Base-by-base conservation (phyloP, 2,888 invertebrate genomes). In the Chironomus tentans region DNA sequence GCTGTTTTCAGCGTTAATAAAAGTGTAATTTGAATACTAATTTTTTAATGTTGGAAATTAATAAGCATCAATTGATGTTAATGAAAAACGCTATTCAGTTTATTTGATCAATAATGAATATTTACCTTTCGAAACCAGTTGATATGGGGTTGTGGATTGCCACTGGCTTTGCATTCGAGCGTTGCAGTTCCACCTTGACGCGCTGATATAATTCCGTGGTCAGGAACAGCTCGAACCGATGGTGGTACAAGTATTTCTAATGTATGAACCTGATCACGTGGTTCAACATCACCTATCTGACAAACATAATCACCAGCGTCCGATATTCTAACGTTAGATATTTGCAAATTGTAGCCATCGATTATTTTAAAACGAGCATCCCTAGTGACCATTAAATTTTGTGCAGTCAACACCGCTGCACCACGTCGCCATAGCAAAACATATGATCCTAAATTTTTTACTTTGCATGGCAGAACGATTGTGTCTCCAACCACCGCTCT, bases 401-500 rank as follows among this genome's bases (percentile, higher is more conserved):
- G 89, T 0, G 91, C 91, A 0, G 91, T 90, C 71, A 91, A 84
- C 6, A 91, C 90, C 0, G 90, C 88, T 0, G 89, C 88, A 0
- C 91, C 90, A 50, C 90, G 85, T 76, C 90, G 83, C 91, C 91
- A 91, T 56, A 91, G 83, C 71, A 91, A 82, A 68, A 90, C 89
- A 80, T 88, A 86, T 1, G 88, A 88, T 0, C 90, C 89, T 79
- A 92, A 85, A 82, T 92, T 91, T 82, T 92, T 91, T 10, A 92
- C 92, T 83, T 92, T 91, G 79, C 92, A 93, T 6, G 92, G 92
- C 77, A 93, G 84, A 70, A 91, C 87, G 70, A 93, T 86, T 0
- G 92, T 91, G 81, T 93, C 92, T 4, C 92, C 92, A 0, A 91
- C 90, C 69, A 92, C 91, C 0, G 91, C 91, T 79, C 91, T 86